Conservation (phyloP, 2,888 invertebrate species). For the Spisula subtruncata region DNA sequence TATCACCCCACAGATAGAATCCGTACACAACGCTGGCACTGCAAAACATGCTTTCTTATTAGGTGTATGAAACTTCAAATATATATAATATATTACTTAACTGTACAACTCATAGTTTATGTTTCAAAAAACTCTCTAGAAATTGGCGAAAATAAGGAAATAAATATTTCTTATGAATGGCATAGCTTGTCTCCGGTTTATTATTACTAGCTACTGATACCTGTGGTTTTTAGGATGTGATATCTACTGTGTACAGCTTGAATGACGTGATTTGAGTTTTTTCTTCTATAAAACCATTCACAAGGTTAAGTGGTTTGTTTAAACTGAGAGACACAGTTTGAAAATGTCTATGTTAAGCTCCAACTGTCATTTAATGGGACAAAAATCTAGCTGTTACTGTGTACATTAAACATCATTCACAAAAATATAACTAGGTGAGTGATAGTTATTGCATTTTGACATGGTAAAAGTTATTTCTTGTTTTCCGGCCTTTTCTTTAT, state of each 20-base stretch:
- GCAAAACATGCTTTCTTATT: conserved; percentile 82
- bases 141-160: not conserved
- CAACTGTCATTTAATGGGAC: conserved; percentile 34
- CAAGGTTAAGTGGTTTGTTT: conserved; percentile 20
- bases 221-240: not conserved
- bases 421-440: conserved; percentile 28
- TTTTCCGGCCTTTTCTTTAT: conserved; percentile 36
- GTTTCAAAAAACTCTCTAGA: not conserved
- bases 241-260: conserved; percentile 5
- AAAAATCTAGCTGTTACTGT: conserved; percentile 12
- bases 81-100: not conserved
- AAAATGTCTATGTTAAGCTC: not conserved
- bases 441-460: conserved; percentile 41
- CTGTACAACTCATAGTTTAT: not conserved
- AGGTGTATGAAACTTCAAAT: conserved; percentile 72
- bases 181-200: not conserved
- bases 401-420: conserved; percentile 21
- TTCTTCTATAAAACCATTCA: conserved; percentile 8
- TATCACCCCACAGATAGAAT: conserved; percentile 79
- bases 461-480: conserved; percentile 33
- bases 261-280: not conserved
- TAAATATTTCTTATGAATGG: not conserved
- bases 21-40: conserved; percentile 73
- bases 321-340: conserved; percentile 18
- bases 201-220: not conserved